phyloP scores from a whole-genome alignment of 2,888 invertebrate species.

The Melangyna quadrimaculata region DNA sequence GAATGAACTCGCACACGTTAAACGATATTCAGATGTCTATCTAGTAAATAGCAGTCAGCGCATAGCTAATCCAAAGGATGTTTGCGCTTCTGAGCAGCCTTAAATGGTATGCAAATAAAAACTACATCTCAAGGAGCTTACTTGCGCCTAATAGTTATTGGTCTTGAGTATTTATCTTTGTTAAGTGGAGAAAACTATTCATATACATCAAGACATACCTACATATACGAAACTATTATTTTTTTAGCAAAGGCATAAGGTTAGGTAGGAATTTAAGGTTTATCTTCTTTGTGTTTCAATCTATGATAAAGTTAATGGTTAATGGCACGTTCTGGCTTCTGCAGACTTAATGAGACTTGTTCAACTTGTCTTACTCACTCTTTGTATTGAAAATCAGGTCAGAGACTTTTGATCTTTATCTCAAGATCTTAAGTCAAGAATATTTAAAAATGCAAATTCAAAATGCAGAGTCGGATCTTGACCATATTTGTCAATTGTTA shows the following conservation, averaged over 20 bases:
- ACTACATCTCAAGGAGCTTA: constrained; percentile 12
- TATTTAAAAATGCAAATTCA: not conserved
- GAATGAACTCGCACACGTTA: constrained; percentile 43
- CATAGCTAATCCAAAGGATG: constrained; percentile 59
- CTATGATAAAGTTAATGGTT: not conserved
- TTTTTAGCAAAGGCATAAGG: not conserved
- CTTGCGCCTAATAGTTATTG: not conserved
- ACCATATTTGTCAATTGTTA: not conserved
- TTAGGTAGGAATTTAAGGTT: not conserved
- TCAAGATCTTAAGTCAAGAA: not conserved
- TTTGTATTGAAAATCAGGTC: constrained; percentile 20
- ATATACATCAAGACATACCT: not conserved
- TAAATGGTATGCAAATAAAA: constrained; percentile 60
- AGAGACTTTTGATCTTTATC: not conserved
- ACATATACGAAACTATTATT: not conserved
- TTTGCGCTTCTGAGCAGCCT: constrained; percentile 30
- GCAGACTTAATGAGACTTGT: constrained; percentile 37
- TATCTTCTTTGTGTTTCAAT: constrained; percentile 1
- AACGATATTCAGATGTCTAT: constrained; percentile 2
- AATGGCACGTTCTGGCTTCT: constrained; percentile 50
- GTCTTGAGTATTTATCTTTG: constrained; percentile 41
- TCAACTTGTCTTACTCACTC: not conserved
- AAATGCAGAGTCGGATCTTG: not conserved
- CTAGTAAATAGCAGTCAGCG: not conserved
- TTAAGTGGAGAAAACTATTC: constrained; percentile 29